Evolutionary conservation across 2,113 vertebrate genomes (phyloP).

Genomic region (Alexandromys fortis): DNA sequence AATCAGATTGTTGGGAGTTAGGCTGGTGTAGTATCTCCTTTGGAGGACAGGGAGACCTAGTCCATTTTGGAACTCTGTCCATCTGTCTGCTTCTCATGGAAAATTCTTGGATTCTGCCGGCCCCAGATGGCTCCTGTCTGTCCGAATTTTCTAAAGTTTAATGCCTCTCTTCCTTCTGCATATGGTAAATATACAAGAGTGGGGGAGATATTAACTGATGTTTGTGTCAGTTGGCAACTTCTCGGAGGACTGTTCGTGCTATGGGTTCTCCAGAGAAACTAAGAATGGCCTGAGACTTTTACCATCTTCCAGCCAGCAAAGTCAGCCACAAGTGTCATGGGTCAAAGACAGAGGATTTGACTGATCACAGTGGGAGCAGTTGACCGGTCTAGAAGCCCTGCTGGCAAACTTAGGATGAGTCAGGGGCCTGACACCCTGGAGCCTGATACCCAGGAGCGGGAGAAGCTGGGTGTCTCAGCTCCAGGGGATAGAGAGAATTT

Average conservation of each 20-base stretch:
- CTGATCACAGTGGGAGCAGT: background rate
- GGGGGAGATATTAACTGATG: background rate
- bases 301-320: background rate
- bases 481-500: background rate
- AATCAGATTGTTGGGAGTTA: background rate
- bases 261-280: background rate
- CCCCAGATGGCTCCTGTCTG: background rate
- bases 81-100: accelerated
- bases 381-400: background rate
- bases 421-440: background rate
- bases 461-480: background rate
- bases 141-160: background rate
- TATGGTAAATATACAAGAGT: background rate
- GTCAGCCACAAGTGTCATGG: background rate
- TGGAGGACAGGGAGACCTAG: background rate
- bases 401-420: background rate
- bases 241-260: background rate
- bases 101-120: background rate
- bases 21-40: background rate
- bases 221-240: background rate
- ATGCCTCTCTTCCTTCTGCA: background rate
- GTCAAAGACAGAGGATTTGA: background rate
- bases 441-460: background rate
- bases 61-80: background rate
- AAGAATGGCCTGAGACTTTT: background rate